Base-by-base conservation (phyloP, 2,888 invertebrate species). In the Dusona sp. region DNA sequence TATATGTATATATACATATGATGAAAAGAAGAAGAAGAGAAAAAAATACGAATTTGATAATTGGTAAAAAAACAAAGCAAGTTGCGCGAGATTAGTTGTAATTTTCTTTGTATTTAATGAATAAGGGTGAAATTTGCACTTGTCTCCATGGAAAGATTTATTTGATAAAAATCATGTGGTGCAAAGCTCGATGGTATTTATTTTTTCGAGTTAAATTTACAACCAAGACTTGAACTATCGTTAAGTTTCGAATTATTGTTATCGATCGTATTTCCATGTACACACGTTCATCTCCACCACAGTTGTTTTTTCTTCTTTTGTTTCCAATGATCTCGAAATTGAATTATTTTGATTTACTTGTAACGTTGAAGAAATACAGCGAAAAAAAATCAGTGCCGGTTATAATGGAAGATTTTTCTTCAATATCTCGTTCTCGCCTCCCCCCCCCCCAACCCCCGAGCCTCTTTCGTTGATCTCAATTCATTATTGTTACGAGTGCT, bases 311-410 rank as follows among this genome's bases (percentile, higher is more conserved):
- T n/a, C n/a, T n/a, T n/a, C 74, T 68, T 79, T 54, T 38, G 38
- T 70, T 57, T 54, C 42, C 57, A 57, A 78, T 86, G 86, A 86
- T 88, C 86, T 87, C 83, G 74, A 84, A 86, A 81, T 85, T 86
- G 36, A 81, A 73, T 61, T 36, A 84, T 86, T 83, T 79, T 57
- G 61, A 82, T 80, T 36, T 33, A 38, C 65, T 80, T 45, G 16
- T 61, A n/a, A 65, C 48, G 6, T 70, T 73, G 38, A 51, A 65
- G 16, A 29, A 72, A 25, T 36, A 38, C 48, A 48, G n/a, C n/a
- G n/a, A n/a, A n/a, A n/a, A n/a, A n/a, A 13, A 38, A 33, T 80
- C 61, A 54, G 36, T 36, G 72, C 6, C 7, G 22, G 19, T 29
- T 75, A 13, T 45, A 9, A 67, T 74, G 25, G 11, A 54, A 57